Conservation (phyloP, 2,888 invertebrate species). For the Drosophila anceps region DNA sequence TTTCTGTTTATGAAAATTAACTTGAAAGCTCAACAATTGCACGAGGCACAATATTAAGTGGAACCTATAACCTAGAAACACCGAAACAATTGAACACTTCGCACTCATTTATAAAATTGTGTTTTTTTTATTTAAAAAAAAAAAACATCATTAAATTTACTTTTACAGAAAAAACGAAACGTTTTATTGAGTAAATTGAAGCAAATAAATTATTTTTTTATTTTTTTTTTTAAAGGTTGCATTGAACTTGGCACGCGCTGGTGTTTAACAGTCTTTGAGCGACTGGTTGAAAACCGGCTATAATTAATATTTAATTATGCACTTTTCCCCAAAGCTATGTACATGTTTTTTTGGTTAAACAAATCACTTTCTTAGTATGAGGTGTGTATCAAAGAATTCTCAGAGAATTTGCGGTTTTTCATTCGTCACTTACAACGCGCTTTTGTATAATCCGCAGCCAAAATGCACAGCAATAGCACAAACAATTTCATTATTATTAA, state of each 20-base stretch:
- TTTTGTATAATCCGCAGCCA: conserved; percentile 34
- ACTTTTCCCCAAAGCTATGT: conserved; percentile 5
- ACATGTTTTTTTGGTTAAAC: background rate
- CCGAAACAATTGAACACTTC: background rate
- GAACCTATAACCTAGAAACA: background rate
- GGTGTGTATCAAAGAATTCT: conserved; percentile 15
- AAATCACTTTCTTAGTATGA: conserved; percentile 12
- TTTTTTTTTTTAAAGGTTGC: conserved; percentile 4
- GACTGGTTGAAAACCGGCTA: conserved; percentile 7
- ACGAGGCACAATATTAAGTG: background rate
- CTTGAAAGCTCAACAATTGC: background rate
- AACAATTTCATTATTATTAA: conserved; percentile 37
- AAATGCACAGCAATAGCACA: conserved; percentile 36
- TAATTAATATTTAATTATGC: conserved; percentile 16
- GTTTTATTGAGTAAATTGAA: conserved; percentile 1
- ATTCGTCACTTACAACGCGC: conserved; percentile 64
- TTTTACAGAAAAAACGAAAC: background rate
- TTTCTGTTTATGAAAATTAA: background rate
- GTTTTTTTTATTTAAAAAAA: background rate
- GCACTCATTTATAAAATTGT: background rate
- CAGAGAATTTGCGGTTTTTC: conserved; percentile 11
- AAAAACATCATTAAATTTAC: background rate
- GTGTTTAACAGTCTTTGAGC: background rate
- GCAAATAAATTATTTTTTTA: background rate
- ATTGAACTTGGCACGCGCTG: conserved; percentile 26